phyloP scores from a whole-genome alignment of 1,140 invertebrate genomes.

The Brachionus paranguensis region DNA sequence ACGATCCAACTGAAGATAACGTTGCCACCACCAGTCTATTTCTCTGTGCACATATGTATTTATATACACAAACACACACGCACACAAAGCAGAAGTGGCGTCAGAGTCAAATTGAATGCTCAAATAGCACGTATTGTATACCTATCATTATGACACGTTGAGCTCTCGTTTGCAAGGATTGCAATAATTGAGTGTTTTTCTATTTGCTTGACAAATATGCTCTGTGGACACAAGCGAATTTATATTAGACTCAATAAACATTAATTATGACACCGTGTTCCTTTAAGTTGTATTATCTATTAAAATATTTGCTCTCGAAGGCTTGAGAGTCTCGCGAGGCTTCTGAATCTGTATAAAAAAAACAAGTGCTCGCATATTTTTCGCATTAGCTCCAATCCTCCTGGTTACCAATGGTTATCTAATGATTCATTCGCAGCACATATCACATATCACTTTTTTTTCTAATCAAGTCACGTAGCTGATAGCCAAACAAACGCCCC shows the following conservation, averaged over 20 bases:
- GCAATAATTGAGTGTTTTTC: conserved; percentile 30
- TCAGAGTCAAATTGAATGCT: not conserved
- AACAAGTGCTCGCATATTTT: not conserved
- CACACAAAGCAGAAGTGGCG: not conserved
- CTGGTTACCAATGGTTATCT: not conserved
- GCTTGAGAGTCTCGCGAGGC: not conserved
- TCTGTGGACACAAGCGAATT: not conserved
- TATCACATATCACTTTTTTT: not conserved
- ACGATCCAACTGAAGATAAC: not conserved
- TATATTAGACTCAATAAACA: conserved; percentile 14
- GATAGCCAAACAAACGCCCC: not conserved
- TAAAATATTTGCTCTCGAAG: not conserved
- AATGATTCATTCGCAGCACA: not conserved
- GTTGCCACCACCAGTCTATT: not conserved
- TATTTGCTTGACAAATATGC: conserved; percentile 1
- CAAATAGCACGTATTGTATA: not conserved
- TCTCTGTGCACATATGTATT: not conserved
- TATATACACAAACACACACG: not conserved
- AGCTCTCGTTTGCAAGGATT: not conserved
- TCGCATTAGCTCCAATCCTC: not conserved
- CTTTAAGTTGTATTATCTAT: conserved; percentile 9
- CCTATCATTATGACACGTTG: conserved; percentile 23
- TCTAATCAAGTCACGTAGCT: not conserved
- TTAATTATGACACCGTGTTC: conserved; percentile 18
- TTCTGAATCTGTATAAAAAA: not conserved